A percentile compares a stretch with the other conserved stretches of the same genome.
Evolutionary conservation across 37 sponge, comb jelly and placozoan genomes (phyloP).

Genomic region (Spongilla lacustris): DNA sequence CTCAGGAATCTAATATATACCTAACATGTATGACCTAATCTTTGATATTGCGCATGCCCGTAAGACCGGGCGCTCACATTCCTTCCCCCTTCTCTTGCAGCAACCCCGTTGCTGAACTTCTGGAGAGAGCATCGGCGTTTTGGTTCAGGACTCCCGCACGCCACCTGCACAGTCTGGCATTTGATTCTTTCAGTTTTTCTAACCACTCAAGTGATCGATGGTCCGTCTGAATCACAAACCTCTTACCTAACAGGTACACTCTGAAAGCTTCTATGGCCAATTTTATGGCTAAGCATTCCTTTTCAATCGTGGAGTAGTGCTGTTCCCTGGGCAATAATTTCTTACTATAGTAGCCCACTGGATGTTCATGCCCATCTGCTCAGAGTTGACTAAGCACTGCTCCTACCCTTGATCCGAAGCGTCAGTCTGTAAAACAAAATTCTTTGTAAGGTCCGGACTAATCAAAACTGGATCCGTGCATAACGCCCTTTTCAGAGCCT

Average conservation of each 20-base stretch:
- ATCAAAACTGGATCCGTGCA: conserved; percentile 15
- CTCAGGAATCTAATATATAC: too few species aligned
- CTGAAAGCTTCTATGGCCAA: conserved; percentile 35
- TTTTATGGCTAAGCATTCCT: conserved; percentile 42
- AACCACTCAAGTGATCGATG: conserved; percentile 24
- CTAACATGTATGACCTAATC: too few species aligned
- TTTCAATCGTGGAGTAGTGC: conserved; percentile 40
- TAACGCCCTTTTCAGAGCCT: not conserved
- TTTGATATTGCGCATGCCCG: too few species aligned
- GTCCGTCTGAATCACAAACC: conserved; percentile 21
- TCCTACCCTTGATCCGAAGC: conserved; percentile 36
- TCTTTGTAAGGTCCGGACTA: conserved; percentile 1
- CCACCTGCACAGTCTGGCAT: conserved; percentile 16
- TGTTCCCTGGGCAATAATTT: conserved; percentile 15
- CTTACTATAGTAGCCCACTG: conserved; percentile 28
- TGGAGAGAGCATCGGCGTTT: conserved; percentile 5
- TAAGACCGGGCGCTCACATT: too few species aligned
- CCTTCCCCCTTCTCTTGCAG: too few species aligned
- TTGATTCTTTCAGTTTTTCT: conserved; percentile 1
- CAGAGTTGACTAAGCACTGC: conserved; percentile 32
- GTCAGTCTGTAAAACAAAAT: conserved; percentile 28
- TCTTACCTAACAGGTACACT: conserved; percentile 7
- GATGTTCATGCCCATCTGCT: conserved; percentile 38
- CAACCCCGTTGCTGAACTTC: too few species aligned
- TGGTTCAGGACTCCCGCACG: not conserved